These are phyloP conservation scores for Diabrotica undecimpunctata DNA, from an alignment of 1,140 invertebrate species.

Conservation along the genomic window DNA sequence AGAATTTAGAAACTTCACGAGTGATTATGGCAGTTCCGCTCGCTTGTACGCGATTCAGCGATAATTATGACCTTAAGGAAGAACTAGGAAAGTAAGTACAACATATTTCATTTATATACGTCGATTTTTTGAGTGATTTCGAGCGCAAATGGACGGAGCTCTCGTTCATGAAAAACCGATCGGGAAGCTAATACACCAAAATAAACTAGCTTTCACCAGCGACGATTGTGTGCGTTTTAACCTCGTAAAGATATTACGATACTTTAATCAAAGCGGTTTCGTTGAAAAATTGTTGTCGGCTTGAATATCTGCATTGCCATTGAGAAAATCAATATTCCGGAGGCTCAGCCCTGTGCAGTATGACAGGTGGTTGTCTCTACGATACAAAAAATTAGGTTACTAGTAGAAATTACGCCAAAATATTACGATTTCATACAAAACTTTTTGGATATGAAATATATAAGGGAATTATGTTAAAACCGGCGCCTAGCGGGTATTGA, in stretches of 20 bases:
- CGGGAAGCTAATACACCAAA: conserved; percentile 24
- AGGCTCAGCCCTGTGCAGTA: conserved; percentile 41
- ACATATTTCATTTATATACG: conserved; percentile 15
- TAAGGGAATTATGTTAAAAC: too few species aligned
- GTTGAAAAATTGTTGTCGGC: conserved; percentile 4
- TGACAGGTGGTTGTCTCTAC: conserved; percentile 45
- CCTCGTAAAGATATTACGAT: not conserved
- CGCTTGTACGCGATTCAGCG: conserved; percentile 89
- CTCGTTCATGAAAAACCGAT: conserved; percentile 18
- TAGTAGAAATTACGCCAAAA: not conserved
- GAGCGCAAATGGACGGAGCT: conserved; percentile 6
- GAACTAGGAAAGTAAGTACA: conserved; percentile 97
- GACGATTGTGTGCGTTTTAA: conserved; percentile 7
- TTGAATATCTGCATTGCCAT: conserved; percentile 48
- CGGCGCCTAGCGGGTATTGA: too few species aligned
- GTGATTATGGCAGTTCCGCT: conserved; percentile 44
- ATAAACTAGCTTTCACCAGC: conserved; percentile 26
- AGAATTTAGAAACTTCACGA: conserved; percentile 10
- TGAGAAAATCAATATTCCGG: conserved; percentile 47
- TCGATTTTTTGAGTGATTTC: not conserved
- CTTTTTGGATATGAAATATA: too few species aligned
- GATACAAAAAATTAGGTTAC: conserved; percentile 10
- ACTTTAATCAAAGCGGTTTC: not conserved
- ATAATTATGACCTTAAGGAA: conserved; percentile 99
- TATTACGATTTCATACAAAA: too few species aligned